phyloP scores from a whole-genome alignment of 2,797 vertebrate genomes.

The Tadarida brasiliensis region DNA sequence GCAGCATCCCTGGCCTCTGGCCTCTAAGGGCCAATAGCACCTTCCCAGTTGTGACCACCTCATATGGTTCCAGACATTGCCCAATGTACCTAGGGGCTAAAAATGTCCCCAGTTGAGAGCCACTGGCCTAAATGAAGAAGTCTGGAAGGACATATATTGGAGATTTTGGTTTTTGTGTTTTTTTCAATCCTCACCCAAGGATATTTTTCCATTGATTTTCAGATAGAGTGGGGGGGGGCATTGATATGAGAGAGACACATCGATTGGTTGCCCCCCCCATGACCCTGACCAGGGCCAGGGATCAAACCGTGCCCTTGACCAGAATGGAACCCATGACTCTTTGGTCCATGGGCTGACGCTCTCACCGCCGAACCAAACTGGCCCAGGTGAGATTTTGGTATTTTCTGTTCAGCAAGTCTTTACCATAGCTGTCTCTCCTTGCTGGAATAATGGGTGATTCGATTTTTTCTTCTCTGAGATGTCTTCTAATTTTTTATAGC shows the following conservation, averaged over 20 bases:
- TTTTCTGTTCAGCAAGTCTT: neutral
- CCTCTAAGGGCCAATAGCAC: neutral
- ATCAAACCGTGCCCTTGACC: too few species aligned
- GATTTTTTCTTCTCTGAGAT: neutral
- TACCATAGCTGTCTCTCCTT: neutral
- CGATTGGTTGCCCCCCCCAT: too few species aligned
- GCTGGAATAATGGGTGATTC: neutral
- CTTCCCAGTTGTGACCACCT: neutral
- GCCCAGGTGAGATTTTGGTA: neutral
- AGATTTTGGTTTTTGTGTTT: neutral
- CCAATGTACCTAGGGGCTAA: neutral
- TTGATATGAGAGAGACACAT: too few species aligned
- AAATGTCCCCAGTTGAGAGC: neutral
- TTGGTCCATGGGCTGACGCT: too few species aligned
- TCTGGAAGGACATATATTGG: neutral
- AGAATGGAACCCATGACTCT: too few species aligned
- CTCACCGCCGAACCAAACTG: too few species aligned
- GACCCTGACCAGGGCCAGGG: too few species aligned
- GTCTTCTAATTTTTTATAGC: too few species aligned
- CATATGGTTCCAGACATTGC: neutral
- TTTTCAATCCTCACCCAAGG: too few species aligned
- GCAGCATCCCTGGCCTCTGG: neutral
- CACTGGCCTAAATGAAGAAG: neutral
- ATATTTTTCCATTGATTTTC: too few species aligned
- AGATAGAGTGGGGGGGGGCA: too few species aligned